Evolutionary conservation across 2,797 vertebrate genomes (phyloP).

Genomic region (Serranus cabrilla): DNA sequence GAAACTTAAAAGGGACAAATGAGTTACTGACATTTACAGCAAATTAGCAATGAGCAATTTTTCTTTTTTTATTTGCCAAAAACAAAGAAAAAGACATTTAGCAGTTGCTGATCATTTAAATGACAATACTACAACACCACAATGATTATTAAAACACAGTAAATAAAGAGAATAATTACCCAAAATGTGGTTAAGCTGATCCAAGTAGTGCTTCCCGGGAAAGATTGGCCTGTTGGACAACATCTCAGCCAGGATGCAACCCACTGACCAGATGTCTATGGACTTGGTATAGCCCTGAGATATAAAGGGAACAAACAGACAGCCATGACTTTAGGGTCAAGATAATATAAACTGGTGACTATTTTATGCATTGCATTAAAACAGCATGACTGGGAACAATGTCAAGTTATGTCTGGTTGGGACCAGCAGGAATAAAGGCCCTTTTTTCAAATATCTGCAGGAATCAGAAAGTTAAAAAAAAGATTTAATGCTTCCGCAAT

Average conservation of each 20-base stretch:
- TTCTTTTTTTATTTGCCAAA: too few relatives aligned
- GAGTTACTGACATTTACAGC: too few relatives aligned
- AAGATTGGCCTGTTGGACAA: slow-evolving; percentile 93
- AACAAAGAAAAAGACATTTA: too few relatives aligned
- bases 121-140: neutral
- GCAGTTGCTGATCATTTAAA: neutral
- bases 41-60: too few relatives aligned
- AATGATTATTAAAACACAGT: neutral
- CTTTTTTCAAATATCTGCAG: neutral
- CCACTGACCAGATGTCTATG: slow-evolving; percentile 97
- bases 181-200: slow-evolving; percentile 94
- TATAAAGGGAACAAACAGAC: neutral
- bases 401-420: neutral
- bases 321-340: neutral
- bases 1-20: too few relatives aligned
- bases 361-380: neutral
- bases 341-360: neutral
- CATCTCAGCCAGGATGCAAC: slow-evolving; percentile 96
- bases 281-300: slow-evolving; percentile 92
- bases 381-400: neutral
- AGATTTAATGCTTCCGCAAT: neutral
- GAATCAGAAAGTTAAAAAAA: neutral
- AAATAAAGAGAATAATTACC: slow-evolving; percentile 72
- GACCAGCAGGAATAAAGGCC: neutral
- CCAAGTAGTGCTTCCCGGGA: slow-evolving; percentile 93